Base-by-base conservation (phyloP, 2,113 vertebrate species). In the Mesocricetus auratus region DNA sequence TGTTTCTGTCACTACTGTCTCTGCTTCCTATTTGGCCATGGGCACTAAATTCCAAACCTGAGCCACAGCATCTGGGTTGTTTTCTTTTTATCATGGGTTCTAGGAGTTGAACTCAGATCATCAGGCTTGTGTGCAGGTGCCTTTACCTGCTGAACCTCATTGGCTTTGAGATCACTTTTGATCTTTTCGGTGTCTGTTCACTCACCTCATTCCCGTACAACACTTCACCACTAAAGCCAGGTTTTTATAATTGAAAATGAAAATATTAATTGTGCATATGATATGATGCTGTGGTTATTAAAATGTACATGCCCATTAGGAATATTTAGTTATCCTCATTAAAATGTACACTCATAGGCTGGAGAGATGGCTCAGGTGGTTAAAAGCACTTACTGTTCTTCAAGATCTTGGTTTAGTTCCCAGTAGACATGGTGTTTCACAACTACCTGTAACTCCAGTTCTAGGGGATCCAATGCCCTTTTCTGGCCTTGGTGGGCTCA, bases 201-300 rank as follows among this genome's bases (percentile, higher is more conserved):
- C 33, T 92, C 0, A 33, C n/a, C 29, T 91, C 89, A 50, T 81
- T 7, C n/a, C 91, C 93, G 69, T 47, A 58, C 33, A 11, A 75
- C 39, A 75, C 6, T 47, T 47, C 26, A 77, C 42, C 74, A 47
- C 6, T 29, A 31, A 77, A 12, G 26, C 24, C 6, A 77, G 19
- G n/a, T 94, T 93, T 93, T 89, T 86, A 82, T 82, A 78, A 95
- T 36, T 92, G 64, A 90, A 96, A 21, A 86, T 93, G 47, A 26
- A 95, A 95, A 91, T 91, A 31, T 91, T 93, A 95, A 66, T 62
- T 94, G 31, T 15, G 39, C 12, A 47, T 47, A 31, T 77, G 74
- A 47, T 47, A 47, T 77, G 47, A 77, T 77, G 45, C 42, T 47
- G 26, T 47, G 42, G 29, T 75, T 91, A 94, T 93, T 79, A 93